Evolutionary conservation across 1,140 invertebrate species (phyloP), one percentile per base, ranked within the genome.

Genomic region (Mycetomoellerius zeteki): DNA sequence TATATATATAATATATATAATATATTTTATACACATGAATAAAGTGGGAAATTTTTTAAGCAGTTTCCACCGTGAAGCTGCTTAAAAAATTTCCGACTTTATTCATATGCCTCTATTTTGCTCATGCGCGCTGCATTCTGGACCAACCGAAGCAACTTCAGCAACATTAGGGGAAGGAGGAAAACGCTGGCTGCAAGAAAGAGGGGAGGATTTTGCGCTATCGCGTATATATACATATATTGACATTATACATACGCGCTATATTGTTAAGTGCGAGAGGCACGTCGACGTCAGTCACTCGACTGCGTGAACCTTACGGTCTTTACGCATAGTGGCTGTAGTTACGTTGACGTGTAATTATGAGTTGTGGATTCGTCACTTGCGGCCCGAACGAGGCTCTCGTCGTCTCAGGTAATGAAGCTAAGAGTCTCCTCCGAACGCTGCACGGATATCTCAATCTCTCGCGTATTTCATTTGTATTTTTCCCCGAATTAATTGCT

Each of bases 381-480:
- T 99, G 99, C 95, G 99, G 99, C 54, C 99, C 99, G 3, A 99
- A 99, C 94, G 99, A 99, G 95, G 99, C 99, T 43, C 96, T 99
- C 75, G 98, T 99, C 37, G 98, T 99, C 88, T 99, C 99, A 96
- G 99, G 99, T 99, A 96, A 97, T 81, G 3, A 2, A 30, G 5
- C 16, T 0, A 19, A 0, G 19, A 12, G 12, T 30, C n/a, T 10
- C 14, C 7, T 8, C 8, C 6, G 7, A 47, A 3, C 14, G 3
- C 3, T 14, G 2, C 14, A 19, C 33, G 2, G 3, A 56, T 10
- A 37, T 27, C 27, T 12, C 19, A 14, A 50, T 76, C 2, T 64
- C 50, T 50, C 12, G 10, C 37, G 37, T 30, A 21, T 30, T 24
- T 33, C 27, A 16, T 12, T 3, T 37, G 27, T n/a, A 47, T 37